phyloP scores from a whole-genome alignment of 2,888 invertebrate species.

The Axea sp. region DNA sequence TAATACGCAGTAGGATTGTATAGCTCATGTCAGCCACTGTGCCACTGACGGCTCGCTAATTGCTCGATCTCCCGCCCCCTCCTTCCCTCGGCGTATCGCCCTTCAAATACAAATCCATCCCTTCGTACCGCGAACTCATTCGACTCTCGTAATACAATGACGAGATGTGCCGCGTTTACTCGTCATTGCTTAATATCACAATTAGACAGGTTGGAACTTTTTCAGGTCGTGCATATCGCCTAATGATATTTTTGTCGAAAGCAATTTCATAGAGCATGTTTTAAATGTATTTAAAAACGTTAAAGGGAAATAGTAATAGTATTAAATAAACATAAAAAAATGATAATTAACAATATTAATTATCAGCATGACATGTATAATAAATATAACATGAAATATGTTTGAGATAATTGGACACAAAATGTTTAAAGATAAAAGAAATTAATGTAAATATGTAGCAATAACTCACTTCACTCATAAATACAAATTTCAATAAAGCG shows the following conservation, averaged over 20 bases:
- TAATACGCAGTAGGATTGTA: conserved; percentile 63
- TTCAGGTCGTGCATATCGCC: not conserved
- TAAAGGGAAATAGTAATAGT: no score
- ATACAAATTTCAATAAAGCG: no score
- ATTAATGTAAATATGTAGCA: no score
- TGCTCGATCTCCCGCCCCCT: conserved; percentile 71
- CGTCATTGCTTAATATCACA: conserved; percentile 45
- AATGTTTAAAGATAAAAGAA: no score
- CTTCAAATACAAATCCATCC: conserved; percentile 64
- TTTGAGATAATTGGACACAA: no score
- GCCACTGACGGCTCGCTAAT: conserved; percentile 79
- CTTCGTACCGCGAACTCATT: conserved; percentile 57
- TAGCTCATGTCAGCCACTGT: conserved; percentile 64
- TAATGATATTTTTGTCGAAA: not conserved
- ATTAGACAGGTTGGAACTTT: conserved; percentile 9
- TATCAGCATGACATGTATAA: no score
- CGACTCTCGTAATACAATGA: conserved; percentile 41
- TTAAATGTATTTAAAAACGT: no score
- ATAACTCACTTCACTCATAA: no score
- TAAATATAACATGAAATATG: no score
- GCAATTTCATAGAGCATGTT: not conserved
- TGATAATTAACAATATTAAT: no score
- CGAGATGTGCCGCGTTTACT: conserved; percentile 39
- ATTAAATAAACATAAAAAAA: no score
- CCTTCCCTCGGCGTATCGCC: conserved; percentile 59